phyloP scores from a whole-genome alignment of 2,797 vertebrate genomes.

The Tauraco hartlaubi region DNA sequence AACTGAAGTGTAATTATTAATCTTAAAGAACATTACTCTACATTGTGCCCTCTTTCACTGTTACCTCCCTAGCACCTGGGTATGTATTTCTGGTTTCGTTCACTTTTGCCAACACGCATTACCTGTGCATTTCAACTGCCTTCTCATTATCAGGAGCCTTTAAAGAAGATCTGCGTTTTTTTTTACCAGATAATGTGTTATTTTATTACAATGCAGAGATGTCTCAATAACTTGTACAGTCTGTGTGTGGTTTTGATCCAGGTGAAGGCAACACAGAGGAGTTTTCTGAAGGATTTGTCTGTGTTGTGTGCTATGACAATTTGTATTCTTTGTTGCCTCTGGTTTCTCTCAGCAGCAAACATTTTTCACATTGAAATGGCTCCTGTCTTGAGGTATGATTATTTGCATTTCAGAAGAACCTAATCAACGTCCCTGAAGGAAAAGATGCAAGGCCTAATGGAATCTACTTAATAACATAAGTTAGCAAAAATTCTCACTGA shows the following conservation, averaged over 20 bases:
- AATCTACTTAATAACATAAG: background rate
- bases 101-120: background rate
- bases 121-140: background rate
- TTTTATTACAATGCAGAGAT: background rate
- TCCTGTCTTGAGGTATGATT: background rate
- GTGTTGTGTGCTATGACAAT: background rate
- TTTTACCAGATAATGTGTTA: background rate
- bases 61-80: background rate
- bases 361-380: background rate
- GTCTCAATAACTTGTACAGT: background rate
- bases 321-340: background rate
- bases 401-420: constrained; percentile 1
- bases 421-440: background rate
- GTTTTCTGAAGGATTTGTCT: background rate
- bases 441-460: constrained; percentile 1
- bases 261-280: background rate
- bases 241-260: background rate
- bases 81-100: background rate
- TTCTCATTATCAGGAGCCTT: background rate
- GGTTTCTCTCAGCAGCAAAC: background rate
- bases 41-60: background rate
- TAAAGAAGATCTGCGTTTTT: background rate
- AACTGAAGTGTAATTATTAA: background rate
- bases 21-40: background rate
- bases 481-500: constrained; percentile 1